Conservation (phyloP, 2,888 invertebrate genomes). For the Ellobium chinense region DNA sequence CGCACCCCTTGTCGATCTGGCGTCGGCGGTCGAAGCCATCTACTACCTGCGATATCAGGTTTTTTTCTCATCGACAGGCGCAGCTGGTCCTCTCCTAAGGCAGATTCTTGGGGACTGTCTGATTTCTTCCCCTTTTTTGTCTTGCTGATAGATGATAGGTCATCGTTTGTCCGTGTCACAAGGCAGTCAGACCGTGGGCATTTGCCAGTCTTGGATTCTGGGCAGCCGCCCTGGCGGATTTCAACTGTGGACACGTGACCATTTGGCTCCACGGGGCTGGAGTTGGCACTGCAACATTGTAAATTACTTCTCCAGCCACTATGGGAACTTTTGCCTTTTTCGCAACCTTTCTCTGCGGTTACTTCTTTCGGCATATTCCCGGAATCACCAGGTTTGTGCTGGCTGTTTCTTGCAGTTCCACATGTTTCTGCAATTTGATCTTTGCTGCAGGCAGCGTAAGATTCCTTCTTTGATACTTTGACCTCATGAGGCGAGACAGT, state of each 20-base stretch:
- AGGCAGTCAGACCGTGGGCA: background rate
- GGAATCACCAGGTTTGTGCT: too few relatives aligned
- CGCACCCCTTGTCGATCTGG: background rate
- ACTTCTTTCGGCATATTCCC: background rate
- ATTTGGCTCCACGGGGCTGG: conserved; percentile 39
- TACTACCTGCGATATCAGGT: background rate
- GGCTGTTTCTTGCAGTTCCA: too few relatives aligned
- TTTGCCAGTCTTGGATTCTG: background rate
- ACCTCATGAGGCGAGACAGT: too few relatives aligned
- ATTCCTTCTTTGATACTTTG: too few relatives aligned
- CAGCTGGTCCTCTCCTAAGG: background rate
- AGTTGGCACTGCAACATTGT: conserved; percentile 44
- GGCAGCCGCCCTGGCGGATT: background rate
- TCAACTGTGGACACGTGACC: background rate
- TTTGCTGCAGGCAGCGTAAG: too few relatives aligned
- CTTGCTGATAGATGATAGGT: too few relatives aligned
- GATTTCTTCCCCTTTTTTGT: background rate
- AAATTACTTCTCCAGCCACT: too few relatives aligned
- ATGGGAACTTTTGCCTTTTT: background rate
- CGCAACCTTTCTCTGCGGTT: background rate
- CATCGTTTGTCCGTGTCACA: background rate
- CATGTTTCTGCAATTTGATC: too few relatives aligned
- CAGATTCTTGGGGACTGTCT: background rate
- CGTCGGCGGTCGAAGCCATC: background rate
- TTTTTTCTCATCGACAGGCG: background rate